These are phyloP conservation scores for Zoanthus sociatus DNA, from an alignment of 92 coral and sea anemone species.

Conservation along the genomic window DNA sequence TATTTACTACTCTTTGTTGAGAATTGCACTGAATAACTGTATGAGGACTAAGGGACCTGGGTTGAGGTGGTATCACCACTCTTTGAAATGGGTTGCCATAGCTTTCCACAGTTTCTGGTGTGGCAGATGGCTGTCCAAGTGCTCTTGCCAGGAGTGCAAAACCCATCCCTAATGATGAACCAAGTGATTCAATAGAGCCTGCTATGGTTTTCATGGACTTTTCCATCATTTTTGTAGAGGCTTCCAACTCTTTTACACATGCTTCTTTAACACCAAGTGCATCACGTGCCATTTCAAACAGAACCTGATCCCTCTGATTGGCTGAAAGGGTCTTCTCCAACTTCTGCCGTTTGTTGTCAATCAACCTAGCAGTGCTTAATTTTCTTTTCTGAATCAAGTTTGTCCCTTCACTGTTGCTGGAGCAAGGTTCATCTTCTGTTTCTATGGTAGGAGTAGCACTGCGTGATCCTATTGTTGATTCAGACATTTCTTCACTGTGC, in stretches of 20 bases:
- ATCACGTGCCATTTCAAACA: constrained; percentile 32
- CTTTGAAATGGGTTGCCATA: constrained; percentile 21
- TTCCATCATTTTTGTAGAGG: constrained; percentile 37
- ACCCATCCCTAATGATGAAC: constrained; percentile 49
- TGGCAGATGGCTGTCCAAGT: constrained; percentile 43
- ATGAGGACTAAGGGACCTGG: constrained; percentile 24
- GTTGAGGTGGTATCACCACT: constrained; percentile 25
- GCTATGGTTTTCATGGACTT: constrained; percentile 46
- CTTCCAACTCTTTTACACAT: constrained; percentile 36
- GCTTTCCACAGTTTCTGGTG: constrained; percentile 34
- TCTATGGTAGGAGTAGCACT: constrained; percentile 29
- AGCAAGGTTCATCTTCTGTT: constrained; percentile 27
- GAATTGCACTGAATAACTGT: constrained; percentile 27
- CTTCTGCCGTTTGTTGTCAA: constrained; percentile 29
- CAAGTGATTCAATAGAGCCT: constrained; percentile 41
- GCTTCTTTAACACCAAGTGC: constrained; percentile 35
- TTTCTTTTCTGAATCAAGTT: constrained; percentile 27
- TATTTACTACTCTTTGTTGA: constrained; percentile 22
- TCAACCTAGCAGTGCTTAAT: constrained; percentile 12
- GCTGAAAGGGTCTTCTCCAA: constrained; percentile 37
- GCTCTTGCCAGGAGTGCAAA: constrained; percentile 49
- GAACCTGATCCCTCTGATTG: constrained; percentile 32
- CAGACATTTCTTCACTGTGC: constrained; percentile 19
- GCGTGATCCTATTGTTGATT: constrained; percentile 18
- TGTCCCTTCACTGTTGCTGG: constrained; percentile 31